Conservation (phyloP, 2,113 vertebrate genomes). For the Gnathonemus longibarbis region DNA sequence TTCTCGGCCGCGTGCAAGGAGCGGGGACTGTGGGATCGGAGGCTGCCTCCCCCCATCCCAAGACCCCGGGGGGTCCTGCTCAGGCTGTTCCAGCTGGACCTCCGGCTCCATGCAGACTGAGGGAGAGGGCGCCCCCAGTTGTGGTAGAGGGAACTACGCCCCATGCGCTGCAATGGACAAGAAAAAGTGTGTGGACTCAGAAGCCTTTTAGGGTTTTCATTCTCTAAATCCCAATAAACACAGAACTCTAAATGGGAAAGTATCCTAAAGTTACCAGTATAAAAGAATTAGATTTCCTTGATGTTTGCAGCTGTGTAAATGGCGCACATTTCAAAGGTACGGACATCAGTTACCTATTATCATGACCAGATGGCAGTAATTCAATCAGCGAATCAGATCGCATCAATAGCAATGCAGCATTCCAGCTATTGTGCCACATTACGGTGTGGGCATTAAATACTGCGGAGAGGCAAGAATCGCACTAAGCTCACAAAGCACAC, state of each 20-base stretch:
- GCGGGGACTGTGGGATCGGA: constrained; percentile 67
- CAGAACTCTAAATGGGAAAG: background rate
- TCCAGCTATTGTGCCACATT: background rate
- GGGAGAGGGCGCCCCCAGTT: constrained; percentile 69
- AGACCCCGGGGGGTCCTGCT: constrained; percentile 59
- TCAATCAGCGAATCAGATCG: background rate
- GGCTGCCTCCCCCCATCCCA: constrained; percentile 50
- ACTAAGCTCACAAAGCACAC: background rate
- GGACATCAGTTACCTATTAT: background rate
- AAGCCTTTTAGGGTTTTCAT: background rate
- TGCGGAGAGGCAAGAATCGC: background rate
- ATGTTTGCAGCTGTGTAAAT: background rate
- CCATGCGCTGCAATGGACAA: constrained; percentile 63
- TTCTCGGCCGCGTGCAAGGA: constrained; percentile 64
- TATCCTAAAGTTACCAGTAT: background rate
- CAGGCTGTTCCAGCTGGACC: constrained; percentile 91
- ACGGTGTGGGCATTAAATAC: background rate
- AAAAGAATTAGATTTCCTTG: background rate
- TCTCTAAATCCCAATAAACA: background rate
- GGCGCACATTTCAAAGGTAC: background rate
- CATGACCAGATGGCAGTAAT: background rate
- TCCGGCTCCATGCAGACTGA: constrained; percentile 76
- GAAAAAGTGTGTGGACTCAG: background rate
- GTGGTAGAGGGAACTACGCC: constrained; percentile 67
- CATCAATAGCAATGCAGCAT: background rate